Percentiles rank a stretch among this genome's conserved stretches.
These are phyloP conservation scores for Anser brachyrhynchus DNA, from an alignment of 2,113 vertebrate species.

Conservation along the genomic window DNA sequence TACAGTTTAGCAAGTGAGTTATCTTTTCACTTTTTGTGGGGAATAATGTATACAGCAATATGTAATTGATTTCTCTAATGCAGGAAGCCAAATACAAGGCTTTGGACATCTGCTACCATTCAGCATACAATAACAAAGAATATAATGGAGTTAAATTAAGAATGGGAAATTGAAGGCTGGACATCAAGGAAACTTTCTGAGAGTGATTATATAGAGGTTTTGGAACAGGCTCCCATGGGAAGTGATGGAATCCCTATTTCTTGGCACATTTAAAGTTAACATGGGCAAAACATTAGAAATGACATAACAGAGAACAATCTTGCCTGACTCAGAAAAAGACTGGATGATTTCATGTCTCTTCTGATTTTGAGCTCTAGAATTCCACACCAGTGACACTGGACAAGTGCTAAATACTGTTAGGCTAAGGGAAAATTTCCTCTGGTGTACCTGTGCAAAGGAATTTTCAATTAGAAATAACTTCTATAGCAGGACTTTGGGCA, in stretches of 20 bases:
- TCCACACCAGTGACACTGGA: neutral
- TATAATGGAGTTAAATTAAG: slow-evolving; percentile 28
- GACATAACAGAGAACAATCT: neutral
- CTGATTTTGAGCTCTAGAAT: neutral
- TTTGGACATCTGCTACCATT: neutral
- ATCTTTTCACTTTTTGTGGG: neutral
- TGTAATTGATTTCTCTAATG: neutral
- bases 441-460: neutral
- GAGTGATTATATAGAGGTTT: slow-evolving; percentile 20
- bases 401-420: neutral
- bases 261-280: slow-evolving; percentile 1
- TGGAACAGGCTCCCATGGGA: neutral
- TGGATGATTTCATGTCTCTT: neutral
- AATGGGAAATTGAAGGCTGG: slow-evolving; percentile 16
- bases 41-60: neutral
- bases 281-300: neutral
- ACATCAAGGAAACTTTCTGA: slow-evolving; percentile 37
- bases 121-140: neutral
- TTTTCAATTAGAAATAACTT: neutral
- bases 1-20: neutral
- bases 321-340: neutral
- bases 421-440: neutral
- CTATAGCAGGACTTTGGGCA: neutral
- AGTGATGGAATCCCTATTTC: neutral
- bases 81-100: neutral